phyloP scores from a whole-genome alignment of 1,140 invertebrate genomes.

The Hesperophylax magnus region DNA sequence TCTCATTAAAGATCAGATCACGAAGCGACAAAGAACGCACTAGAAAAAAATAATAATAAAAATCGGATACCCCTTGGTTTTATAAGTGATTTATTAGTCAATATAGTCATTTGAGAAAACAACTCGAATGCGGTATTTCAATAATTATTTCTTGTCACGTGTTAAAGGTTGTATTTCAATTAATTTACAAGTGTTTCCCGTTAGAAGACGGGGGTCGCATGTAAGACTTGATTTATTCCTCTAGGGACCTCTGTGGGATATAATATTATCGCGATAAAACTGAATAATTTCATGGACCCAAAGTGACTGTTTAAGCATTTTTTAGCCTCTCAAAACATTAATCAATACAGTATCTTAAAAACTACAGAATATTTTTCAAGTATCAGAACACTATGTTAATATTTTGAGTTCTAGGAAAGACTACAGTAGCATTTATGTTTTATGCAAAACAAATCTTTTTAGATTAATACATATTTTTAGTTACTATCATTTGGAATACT shows the following conservation, averaged over 20 bases:
- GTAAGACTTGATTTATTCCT: conserved; percentile 15
- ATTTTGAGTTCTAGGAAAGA: too few species aligned
- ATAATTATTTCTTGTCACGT: conserved; percentile 26
- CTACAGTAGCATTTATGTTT: too few species aligned
- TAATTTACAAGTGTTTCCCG: conserved; percentile 39
- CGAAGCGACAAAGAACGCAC: too few species aligned
- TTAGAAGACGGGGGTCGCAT: conserved; percentile 50
- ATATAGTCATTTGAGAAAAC: conserved; percentile 14
- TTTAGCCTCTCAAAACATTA: not conserved
- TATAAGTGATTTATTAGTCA: conserved; percentile 8
- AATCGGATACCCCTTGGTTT: not conserved
- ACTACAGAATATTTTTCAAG: too few species aligned
- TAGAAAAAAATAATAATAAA: too few species aligned
- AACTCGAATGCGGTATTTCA: conserved; percentile 29
- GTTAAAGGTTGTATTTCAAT: conserved; percentile 27
- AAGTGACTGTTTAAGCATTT: not conserved
- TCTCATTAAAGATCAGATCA: too few species aligned
- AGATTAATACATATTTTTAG: too few species aligned
- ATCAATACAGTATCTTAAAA: not conserved
- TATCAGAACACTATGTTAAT: too few species aligned
- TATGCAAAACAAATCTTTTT: too few species aligned
- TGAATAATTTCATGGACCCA: conserved; percentile 5
- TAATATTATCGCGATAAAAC: not conserved
- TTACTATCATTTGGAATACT: too few species aligned
- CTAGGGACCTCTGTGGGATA: not conserved